A percentile compares a stretch with the other conserved stretches of the same genome.
Conservation (phyloP, 2,797 vertebrate species). For the Gymnothorax reevesii region DNA sequence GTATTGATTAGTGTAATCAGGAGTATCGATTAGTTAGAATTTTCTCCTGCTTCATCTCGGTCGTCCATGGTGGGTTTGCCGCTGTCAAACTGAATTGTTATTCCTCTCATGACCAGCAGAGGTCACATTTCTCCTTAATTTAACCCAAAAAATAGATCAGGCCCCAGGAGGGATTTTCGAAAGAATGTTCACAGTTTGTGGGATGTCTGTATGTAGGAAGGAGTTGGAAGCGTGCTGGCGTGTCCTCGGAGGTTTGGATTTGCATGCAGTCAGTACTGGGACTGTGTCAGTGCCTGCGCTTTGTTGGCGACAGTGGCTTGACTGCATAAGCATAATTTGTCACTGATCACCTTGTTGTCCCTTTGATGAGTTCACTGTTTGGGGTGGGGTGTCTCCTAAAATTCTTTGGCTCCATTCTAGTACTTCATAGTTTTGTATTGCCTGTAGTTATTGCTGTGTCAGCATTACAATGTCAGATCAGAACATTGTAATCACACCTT, state of each 20-base stretch:
- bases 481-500: no score
- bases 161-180: neutral
- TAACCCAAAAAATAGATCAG: neutral
- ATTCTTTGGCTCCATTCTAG: no score
- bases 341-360: no score
- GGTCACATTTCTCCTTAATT: conserved; percentile 48
- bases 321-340: neutral
- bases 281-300: neutral
- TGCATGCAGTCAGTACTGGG: neutral
- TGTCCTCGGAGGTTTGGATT: neutral
- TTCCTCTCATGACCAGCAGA: conserved; percentile 48
- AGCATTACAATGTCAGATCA: no score
- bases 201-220: neutral
- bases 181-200: neutral
- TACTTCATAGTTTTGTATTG: no score
- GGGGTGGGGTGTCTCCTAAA: no score
- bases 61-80: no score
- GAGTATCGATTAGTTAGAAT: no score
- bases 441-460: no score
- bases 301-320: neutral
- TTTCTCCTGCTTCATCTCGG: no score
- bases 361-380: no score
- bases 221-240: neutral
- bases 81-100: neutral
- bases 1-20: no score